phyloP scores from a whole-genome alignment of 2,797 vertebrate genomes.

The Siniperca obscura region DNA sequence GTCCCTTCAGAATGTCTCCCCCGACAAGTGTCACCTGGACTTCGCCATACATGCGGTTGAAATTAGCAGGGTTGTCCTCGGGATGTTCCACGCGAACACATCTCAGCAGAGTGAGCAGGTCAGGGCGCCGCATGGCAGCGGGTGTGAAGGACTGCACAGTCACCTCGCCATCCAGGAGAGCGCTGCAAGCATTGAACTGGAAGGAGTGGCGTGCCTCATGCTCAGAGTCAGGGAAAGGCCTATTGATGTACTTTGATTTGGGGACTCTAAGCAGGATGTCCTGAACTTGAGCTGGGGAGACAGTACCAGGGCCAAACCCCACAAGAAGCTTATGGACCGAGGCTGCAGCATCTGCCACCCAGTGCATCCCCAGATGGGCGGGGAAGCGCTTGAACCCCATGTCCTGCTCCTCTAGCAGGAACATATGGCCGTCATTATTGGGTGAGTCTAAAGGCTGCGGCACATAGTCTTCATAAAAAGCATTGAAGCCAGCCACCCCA shows the following conservation, averaged over 20 bases:
- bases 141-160: slow-evolving; percentile 85
- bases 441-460: slow-evolving; percentile 79
- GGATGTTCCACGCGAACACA: slow-evolving; percentile 90
- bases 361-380: slow-evolving; percentile 93
- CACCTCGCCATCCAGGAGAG: slow-evolving; percentile 89
- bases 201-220: slow-evolving; percentile 93
- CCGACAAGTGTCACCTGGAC: slow-evolving; percentile 85
- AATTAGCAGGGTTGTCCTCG: slow-evolving; percentile 89
- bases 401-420: slow-evolving; percentile 91
- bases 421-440: slow-evolving; percentile 70
- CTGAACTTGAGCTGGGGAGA: slow-evolving; percentile 82
- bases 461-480: slow-evolving; percentile 88
- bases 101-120: slow-evolving; percentile 85
- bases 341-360: slow-evolving; percentile 88
- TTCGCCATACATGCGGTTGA: slow-evolving; percentile 91
- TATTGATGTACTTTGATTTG: slow-evolving; percentile 91
- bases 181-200: slow-evolving; percentile 90
- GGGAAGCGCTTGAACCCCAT: slow-evolving; percentile 92
- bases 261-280: slow-evolving; percentile 89
- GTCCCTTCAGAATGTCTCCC: slow-evolving; percentile 85
- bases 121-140: slow-evolving; percentile 78
- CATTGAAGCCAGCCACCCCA: slow-evolving; percentile 88
- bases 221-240: slow-evolving; percentile 90
- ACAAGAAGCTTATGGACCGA: slow-evolving; percentile 84
- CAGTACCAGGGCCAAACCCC: slow-evolving; percentile 64